Percentiles rank a stretch among this genome's conserved stretches.
phyloP scores from a whole-genome alignment of 2,113 vertebrate genomes.

The Caracal caracal region DNA sequence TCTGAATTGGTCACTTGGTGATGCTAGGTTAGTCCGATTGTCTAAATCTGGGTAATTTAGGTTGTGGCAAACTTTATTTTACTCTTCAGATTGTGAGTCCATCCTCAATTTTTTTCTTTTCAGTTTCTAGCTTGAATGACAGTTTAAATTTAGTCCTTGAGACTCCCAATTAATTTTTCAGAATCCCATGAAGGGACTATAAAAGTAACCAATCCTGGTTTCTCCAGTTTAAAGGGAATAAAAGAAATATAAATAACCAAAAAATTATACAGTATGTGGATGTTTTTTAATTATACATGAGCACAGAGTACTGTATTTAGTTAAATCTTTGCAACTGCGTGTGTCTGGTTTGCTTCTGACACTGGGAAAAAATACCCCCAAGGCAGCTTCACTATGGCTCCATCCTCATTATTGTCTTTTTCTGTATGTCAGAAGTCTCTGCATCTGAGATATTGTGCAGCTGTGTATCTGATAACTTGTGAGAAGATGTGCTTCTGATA shows the following conservation, averaged over 20 bases:
- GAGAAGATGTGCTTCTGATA: neutral
- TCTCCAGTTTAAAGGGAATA: slow-evolving; percentile 50
- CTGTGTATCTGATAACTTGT: neutral
- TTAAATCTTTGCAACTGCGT: neutral
- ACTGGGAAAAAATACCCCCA: slow-evolving; percentile 31
- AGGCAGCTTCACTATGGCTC: neutral
- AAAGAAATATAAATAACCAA: slow-evolving; percentile 47
- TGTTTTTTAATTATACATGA: slow-evolving; percentile 40
- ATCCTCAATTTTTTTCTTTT: neutral
- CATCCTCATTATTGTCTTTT: neutral
- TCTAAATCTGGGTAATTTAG: slow-evolving; percentile 27
- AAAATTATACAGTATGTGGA: slow-evolving; percentile 13
- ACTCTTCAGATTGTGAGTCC: neutral
- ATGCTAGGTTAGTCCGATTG: neutral
- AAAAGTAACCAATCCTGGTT: slow-evolving; percentile 19
- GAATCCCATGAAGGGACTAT: slow-evolving; percentile 16
- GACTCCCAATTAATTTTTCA: slow-evolving; percentile 29
- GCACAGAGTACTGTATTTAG: neutral
- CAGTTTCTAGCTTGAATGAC: slow-evolving; percentile 13
- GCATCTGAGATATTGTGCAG: neutral
- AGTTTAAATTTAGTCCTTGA: neutral
- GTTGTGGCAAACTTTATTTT: slow-evolving; percentile 15
- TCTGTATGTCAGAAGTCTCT: neutral
- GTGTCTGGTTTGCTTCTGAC: slow-evolving; percentile 18
- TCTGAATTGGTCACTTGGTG: neutral